Conservation (phyloP, 2,888 invertebrate genomes). For the Nasonovia ribisnigri region DNA sequence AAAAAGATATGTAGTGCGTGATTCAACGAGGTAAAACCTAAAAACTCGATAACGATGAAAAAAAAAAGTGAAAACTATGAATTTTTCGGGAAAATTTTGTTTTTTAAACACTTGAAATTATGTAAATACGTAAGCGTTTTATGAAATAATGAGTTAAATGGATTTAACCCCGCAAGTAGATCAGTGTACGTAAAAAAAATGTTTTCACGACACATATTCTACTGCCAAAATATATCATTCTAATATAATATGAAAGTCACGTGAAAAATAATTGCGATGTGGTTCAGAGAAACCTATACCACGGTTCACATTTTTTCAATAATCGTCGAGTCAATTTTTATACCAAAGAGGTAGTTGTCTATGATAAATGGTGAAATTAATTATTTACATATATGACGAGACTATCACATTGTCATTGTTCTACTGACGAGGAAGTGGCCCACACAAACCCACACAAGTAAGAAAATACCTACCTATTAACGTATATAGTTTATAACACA, state of each 20-base stretch:
- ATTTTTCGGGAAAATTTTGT: no score
- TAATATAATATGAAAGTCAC: not conserved
- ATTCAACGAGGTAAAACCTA: no score
- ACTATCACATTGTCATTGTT: not conserved
- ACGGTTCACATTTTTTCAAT: not conserved
- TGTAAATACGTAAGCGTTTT: no score
- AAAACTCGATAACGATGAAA: no score
- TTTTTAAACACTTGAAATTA: no score
- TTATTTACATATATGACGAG: not conserved
- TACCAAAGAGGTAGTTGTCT: not conserved
- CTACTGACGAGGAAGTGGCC: not conserved
- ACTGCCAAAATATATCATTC: not conserved
- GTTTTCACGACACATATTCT: not conserved
- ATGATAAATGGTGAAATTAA: not conserved
- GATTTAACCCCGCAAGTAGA: not conserved
- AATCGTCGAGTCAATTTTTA: not conserved
- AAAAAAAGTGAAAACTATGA: no score
- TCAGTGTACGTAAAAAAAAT: not conserved
- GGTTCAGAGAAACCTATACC: not conserved
- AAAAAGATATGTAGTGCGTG: no score
- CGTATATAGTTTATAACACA: not conserved
- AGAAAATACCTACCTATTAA: not conserved
- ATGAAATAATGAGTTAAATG: no score
- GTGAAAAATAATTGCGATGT: not conserved
- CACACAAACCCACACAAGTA: not conserved